Conservation (phyloP, 2,888 invertebrate species). For the Epistrophe grossulariae region DNA sequence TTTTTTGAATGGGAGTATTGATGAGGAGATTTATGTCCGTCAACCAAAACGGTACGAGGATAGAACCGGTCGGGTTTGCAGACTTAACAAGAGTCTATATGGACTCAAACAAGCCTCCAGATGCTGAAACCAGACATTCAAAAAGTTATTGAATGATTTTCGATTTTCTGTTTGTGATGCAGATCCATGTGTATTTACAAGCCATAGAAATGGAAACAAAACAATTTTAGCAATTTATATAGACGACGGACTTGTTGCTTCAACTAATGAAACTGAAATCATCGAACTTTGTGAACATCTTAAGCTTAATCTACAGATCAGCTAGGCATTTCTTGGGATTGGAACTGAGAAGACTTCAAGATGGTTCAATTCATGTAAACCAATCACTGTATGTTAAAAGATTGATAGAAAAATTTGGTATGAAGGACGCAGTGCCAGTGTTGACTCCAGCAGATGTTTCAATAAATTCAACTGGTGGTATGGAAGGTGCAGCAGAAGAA, state of each 20-base stretch:
- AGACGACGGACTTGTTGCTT: no score
- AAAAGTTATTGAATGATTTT: background rate
- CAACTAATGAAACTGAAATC: no score
- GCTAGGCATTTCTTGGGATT: background rate
- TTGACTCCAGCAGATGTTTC: slow-evolving; percentile 2
- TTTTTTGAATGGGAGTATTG: slow-evolving; percentile 49
- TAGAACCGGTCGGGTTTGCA: slow-evolving; percentile 50
- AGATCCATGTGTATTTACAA: no score
- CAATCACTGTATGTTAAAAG: background rate
- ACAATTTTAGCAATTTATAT: no score
- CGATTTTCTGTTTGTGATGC: no score
- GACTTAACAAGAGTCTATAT: slow-evolving; percentile 48
- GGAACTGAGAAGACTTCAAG: background rate
- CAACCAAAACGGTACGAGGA: slow-evolving; percentile 36
- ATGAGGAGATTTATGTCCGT: slow-evolving; percentile 33
- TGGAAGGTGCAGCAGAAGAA: no score
- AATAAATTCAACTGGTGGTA: background rate
- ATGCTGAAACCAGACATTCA: slow-evolving; percentile 37
- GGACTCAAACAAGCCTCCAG: slow-evolving; percentile 65
- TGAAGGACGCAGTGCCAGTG: background rate
- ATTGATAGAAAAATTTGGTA: background rate
- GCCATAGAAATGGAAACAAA: no score
- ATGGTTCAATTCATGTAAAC: slow-evolving; percentile 1
- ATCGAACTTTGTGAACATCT: no score
- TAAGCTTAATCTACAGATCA: no score